Conservation (phyloP, 2,888 invertebrate species). For the Amblyjoppa proteus region DNA sequence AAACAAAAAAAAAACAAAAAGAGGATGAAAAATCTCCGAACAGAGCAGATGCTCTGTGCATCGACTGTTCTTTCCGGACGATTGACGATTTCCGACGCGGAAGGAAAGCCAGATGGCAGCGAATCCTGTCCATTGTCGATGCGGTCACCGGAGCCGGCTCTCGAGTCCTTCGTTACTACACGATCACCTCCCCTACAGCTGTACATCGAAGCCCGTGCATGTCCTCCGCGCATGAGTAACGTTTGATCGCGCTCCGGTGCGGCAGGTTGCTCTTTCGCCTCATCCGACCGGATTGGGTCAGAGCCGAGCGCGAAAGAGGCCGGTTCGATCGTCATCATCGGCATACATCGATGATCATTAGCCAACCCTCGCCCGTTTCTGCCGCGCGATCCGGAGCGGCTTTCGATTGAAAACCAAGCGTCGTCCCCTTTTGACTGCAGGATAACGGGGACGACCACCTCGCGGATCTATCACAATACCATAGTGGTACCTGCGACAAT, state of each 20-base stretch:
- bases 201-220: not conserved
- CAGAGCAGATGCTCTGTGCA: constrained; percentile 37
- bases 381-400: not conserved
- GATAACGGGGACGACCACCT: not conserved
- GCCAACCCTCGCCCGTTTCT: not conserved
- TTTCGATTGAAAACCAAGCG: constrained; percentile 47
- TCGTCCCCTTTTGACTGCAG: not conserved
- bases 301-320: not conserved
- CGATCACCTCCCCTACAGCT: not conserved
- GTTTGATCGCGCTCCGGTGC: constrained; percentile 3
- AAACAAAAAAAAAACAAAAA: not conserved
- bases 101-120: constrained; percentile 62
- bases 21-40: not conserved
- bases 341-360: constrained; percentile 49
- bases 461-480: constrained; percentile 18
- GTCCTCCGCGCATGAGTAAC: not conserved
- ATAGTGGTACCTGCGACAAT: constrained; percentile 62
- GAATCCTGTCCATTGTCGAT: constrained; percentile 64
- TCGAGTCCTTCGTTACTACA: not conserved
- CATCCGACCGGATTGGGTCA: not conserved
- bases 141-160: constrained; percentile 21
- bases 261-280: not conserved
- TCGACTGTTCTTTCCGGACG: constrained; percentile 42
- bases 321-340: constrained; percentile 23
- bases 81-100: constrained; percentile 63